Evolutionary conservation across 1,140 invertebrate species (phyloP).

Genomic region (Oedothorax gibbosus): DNA sequence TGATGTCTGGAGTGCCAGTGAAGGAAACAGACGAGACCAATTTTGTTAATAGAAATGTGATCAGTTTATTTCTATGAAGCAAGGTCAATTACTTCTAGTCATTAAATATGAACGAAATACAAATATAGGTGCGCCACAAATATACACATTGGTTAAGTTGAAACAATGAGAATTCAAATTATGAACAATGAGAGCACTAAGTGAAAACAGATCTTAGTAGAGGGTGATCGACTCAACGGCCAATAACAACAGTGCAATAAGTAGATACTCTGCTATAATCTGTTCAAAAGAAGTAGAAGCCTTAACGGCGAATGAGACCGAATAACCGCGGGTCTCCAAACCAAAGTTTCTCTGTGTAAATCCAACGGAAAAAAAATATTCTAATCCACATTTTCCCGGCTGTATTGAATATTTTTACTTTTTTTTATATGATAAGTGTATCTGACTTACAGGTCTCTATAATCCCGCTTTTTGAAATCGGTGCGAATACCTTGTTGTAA

Average conservation of each 20-base stretch:
- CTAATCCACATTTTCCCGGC: no score
- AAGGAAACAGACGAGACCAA: neutral
- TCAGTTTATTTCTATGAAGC: conserved; percentile 59
- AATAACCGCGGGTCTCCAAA: no score
- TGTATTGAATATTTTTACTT: no score
- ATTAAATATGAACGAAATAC: conserved; percentile 57
- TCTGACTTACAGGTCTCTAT: no score
- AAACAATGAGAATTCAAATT: conserved; percentile 55
- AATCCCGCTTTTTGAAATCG: no score
- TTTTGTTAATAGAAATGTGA: conserved; percentile 58
- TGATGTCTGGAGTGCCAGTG: no score
- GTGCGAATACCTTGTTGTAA: no score
- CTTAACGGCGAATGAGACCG: no score
- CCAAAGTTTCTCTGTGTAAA: no score
- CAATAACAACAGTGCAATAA: conserved; percentile 47
- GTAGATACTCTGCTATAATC: conserved; percentile 5
- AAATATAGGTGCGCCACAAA: conserved; percentile 59
- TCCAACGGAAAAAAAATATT: no score
- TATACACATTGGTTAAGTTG: conserved; percentile 45
- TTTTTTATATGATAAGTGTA: no score
- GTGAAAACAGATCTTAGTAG: conserved; percentile 31
- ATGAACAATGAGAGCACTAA: conserved; percentile 34
- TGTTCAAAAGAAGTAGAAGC: no score
- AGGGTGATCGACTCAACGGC: conserved; percentile 39
- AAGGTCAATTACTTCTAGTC: conserved; percentile 54